phyloP scores from a whole-genome alignment of 2,797 vertebrate genomes.

The Enteromius argenteus region DNA sequence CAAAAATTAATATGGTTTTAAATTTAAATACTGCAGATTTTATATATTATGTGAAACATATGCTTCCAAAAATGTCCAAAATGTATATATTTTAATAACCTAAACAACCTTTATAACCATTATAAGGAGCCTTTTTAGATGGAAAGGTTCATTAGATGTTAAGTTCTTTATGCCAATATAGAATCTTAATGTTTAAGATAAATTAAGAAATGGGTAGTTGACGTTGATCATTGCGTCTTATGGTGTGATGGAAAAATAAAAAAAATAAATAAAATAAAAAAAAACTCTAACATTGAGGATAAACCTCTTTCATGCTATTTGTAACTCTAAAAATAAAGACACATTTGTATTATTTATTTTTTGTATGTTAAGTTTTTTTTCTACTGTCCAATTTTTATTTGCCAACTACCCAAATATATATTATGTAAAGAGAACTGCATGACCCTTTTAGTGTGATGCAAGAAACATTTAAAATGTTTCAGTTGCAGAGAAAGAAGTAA shows the following conservation, averaged over 20 bases:
- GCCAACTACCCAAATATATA: no score
- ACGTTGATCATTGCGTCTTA: no score
- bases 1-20: not conserved
- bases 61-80: not conserved
- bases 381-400: no score
- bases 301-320: no score
- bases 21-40: not conserved
- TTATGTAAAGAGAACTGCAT: not conserved
- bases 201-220: not conserved
- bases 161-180: not conserved
- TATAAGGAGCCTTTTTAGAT: not conserved
- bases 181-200: not conserved
- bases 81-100: not conserved
- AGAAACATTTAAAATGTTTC: slow-evolving; percentile 46
- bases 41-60: not conserved
- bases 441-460: not conserved
- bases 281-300: no score
- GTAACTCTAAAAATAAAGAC: no score
- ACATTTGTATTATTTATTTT: no score
- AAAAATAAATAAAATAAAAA: no score
- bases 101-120: not conserved
- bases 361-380: no score
- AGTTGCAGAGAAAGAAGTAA: slow-evolving; percentile 49
- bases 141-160: not conserved
- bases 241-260: no score